Evolutionary conservation across 2,888 invertebrate species (phyloP).

Genomic region (Auanema freiburgensis): DNA sequence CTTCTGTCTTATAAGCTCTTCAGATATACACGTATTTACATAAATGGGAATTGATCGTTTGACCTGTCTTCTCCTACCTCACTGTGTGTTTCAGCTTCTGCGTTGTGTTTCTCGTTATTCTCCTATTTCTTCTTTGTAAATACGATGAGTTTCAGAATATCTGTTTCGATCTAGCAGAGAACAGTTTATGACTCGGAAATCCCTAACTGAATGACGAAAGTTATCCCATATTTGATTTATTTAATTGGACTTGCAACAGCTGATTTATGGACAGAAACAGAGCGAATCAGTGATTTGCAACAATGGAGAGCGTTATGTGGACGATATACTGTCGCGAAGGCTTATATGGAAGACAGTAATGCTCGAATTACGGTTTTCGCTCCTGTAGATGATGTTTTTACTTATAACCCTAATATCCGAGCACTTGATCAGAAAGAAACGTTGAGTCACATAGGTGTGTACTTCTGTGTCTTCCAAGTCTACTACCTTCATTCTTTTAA

Average conservation of each 20-base stretch:
- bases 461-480: not conserved
- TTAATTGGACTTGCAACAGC: conserved; percentile 19
- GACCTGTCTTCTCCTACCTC: too few relatives aligned
- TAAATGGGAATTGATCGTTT: too few relatives aligned
- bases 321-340: conserved; percentile 58
- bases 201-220: too few relatives aligned
- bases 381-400: conserved; percentile 65
- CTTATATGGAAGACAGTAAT: conserved; percentile 63
- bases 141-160: too few relatives aligned
- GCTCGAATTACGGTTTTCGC: conserved; percentile 61
- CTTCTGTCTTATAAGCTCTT: too few relatives aligned
- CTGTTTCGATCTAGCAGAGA: too few relatives aligned
- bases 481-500: conserved; percentile 28
- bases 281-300: conserved; percentile 58
- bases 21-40: too few relatives aligned
- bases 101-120: too few relatives aligned
- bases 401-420: conserved; percentile 62
- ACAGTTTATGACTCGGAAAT: too few relatives aligned
- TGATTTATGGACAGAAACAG: conserved; percentile 61
- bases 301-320: conserved; percentile 60
- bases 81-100: too few relatives aligned
- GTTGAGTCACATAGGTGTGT: conserved; percentile 60
- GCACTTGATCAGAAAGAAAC: conserved; percentile 63
- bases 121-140: too few relatives aligned
- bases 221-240: not conserved